Base-by-base conservation (phyloP, 2,888 invertebrate genomes). In the Himalopsyche anomala region DNA sequence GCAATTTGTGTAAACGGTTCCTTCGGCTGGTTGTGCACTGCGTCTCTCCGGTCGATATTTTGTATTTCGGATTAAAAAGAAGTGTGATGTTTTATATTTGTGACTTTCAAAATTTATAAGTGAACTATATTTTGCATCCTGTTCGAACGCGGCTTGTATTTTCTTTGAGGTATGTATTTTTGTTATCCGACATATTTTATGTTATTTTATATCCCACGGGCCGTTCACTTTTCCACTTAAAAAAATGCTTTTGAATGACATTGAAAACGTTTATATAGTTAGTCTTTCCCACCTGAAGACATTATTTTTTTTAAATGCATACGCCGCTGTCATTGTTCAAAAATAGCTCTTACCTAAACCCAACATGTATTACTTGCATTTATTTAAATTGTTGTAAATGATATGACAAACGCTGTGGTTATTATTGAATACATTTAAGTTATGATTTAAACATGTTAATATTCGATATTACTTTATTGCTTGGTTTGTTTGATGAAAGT, bases 1-100 rank as follows among this genome's bases (percentile, higher is more conserved):
- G 74, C 74, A 74, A 74, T 74, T 74, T 74, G 74, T 74, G 74
- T 74, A 74, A 74, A 74, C 74, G 38, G 74, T 74, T 74, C 74
- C 74, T 74, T 74, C 74, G 74, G 74, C 36, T 74, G 74, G 74
- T 74, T 74, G 74, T 74, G 74, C 74, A 74, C 74, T 74, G 74
- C 74, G 74, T 74, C 74, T 74, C 74, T 74, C 74, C 74, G 74
- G 74, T 74, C 74, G 74, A 74, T 74, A 74, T 74, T 74, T 74
- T 74, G 36, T 74, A 74, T 74, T 74, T 74, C 74, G 74, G 74
- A 74, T 74, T 74, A 74, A 74, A 74, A 74, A 74, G 74, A 36
- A 74, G 74, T 74, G 74, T 36, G 36, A 74, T 74, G 74, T 74
- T 74, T 36, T 74, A 36, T 74, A 74, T 38, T 74, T 74, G 74